phyloP scores from a whole-genome alignment of 2,797 vertebrate genomes.

The Ctenopoma multispine region DNA sequence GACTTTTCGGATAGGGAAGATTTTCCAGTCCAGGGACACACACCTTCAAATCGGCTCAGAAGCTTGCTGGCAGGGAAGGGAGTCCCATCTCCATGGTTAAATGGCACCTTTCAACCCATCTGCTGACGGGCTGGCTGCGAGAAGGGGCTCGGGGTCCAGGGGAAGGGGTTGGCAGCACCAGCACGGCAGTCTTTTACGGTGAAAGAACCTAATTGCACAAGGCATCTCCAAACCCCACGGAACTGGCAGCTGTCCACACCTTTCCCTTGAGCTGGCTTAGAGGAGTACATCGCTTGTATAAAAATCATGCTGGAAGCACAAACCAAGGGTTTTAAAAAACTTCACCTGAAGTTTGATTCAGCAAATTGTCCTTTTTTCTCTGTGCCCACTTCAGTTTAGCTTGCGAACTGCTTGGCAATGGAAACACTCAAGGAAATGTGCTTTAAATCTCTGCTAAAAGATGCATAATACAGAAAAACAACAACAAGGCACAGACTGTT shows the following conservation, averaged over 20 bases:
- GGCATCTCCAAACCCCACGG: conserved; percentile 77
- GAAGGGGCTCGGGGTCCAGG: conserved; percentile 66
- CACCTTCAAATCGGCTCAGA: conserved; percentile 86
- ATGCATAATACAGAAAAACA: background rate
- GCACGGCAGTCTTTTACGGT: conserved; percentile 69
- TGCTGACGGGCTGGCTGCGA: conserved; percentile 72
- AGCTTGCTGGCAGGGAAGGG: conserved; percentile 78
- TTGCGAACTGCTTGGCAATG: conserved; percentile 23
- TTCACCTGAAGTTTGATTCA: conserved; percentile 67
- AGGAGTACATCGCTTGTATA: conserved; percentile 68
- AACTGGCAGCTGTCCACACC: conserved; percentile 75
- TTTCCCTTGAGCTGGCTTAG: conserved; percentile 77
- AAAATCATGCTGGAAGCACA: conserved; percentile 73
- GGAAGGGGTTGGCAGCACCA: conserved; percentile 73
- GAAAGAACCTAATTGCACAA: conserved; percentile 78
- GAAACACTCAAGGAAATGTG: conserved; percentile 16
- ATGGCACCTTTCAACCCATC: conserved; percentile 80
- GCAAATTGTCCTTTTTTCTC: conserved; percentile 29
- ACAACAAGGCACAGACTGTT: background rate
- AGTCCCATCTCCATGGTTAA: conserved; percentile 78
- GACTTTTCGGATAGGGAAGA: conserved; percentile 84
- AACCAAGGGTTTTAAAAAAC: conserved; percentile 66
- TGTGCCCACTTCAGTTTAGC: conserved; percentile 22
- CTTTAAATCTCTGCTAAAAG: conserved; percentile 25
- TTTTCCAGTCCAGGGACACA: conserved; percentile 81